These are phyloP conservation scores for Diadegma fenestrale DNA, from an alignment of 2,888 invertebrate species.

Conservation along the genomic window DNA sequence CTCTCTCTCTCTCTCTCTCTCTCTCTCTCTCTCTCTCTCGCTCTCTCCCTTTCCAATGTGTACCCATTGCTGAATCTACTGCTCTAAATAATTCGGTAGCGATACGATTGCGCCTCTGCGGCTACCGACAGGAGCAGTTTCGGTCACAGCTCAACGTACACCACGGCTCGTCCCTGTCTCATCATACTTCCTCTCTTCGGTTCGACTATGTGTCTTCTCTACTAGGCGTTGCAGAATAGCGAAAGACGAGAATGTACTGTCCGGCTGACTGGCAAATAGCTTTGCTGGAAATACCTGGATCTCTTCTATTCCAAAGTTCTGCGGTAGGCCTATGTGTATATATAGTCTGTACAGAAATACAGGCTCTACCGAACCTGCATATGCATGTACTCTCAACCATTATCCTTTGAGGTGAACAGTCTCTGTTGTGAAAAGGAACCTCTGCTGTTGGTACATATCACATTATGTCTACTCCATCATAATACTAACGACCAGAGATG, in stretches of 20 bases:
- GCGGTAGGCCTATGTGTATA: background rate
- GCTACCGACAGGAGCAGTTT: conserved; percentile 75
- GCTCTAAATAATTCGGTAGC: conserved; percentile 84
- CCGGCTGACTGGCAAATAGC: conserved; percentile 38
- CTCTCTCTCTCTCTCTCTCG: conserved; percentile 46
- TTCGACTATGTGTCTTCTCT: conserved; percentile 41
- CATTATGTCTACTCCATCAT: conserved; percentile 17
- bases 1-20: conserved; percentile 42
- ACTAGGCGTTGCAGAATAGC: conserved; percentile 29
- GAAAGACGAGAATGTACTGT: conserved; percentile 27
- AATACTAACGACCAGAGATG: conserved; percentile 8
- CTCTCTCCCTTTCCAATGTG: conserved; percentile 44
- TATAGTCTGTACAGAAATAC: background rate
- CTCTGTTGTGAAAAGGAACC: conserved; percentile 14
- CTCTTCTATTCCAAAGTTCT: conserved; percentile 13
- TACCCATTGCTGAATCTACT: conserved; percentile 76
- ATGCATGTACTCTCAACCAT: background rate
- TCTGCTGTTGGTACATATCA: conserved; percentile 4
- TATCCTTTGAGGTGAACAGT: background rate
- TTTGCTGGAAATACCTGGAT: conserved; percentile 42
- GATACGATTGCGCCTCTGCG: conserved; percentile 82
- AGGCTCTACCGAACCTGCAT: background rate
- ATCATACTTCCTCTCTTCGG: conserved; percentile 33
- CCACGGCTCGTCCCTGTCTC: conserved; percentile 57
- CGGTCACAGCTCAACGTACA: conserved; percentile 50